A percentile compares a stretch with the other conserved stretches of the same genome.
Evolutionary conservation across 2,888 invertebrate species (phyloP).

Genomic region (Argynnis bischoffii): DNA sequence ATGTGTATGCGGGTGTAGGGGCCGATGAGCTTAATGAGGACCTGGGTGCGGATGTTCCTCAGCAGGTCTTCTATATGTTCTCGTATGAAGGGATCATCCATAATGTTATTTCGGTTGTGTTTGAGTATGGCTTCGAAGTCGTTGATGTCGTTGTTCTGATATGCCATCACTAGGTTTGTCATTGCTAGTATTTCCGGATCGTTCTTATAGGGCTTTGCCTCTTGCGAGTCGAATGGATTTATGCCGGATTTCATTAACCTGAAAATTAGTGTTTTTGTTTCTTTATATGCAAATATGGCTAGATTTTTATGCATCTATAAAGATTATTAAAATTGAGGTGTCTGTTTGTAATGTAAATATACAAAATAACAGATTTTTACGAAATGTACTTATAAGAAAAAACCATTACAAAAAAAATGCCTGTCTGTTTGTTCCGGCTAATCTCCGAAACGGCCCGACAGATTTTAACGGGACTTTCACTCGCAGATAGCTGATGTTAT

Average conservation of each 20-base stretch:
- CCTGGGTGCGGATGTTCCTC: conserved; percentile 97
- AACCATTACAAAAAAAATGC: too few species aligned
- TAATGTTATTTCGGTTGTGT: conserved; percentile 94
- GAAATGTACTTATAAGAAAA: too few species aligned
- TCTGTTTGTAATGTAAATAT: too few species aligned
- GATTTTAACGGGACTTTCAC: too few species aligned
- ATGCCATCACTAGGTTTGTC: conserved; percentile 98
- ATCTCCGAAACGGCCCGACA: too few species aligned
- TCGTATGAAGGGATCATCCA: conserved; percentile 99
- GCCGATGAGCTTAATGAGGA: conserved; percentile 97
- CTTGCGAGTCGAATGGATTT: conserved; percentile 99
- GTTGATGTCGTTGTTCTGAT: conserved; percentile 99
- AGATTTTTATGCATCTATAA: too few species aligned
- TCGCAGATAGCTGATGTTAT: too few species aligned
- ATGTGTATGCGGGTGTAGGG: conserved; percentile 99
- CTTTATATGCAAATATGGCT: too few species aligned
- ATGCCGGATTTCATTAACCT: conserved; percentile 99
- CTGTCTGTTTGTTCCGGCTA: too few species aligned
- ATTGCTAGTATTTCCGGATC: conserved; percentile 99
- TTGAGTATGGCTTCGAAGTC: conserved; percentile 98
- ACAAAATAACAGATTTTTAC: too few species aligned
- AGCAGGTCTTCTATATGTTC: conserved; percentile 99
- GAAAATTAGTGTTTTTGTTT: conserved; percentile 28
- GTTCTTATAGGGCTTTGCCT: conserved; percentile 99
- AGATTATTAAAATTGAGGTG: too few species aligned